Evolutionary conservation across 2,888 invertebrate genomes (phyloP).

Genomic region (Luperina nickerlii): DNA sequence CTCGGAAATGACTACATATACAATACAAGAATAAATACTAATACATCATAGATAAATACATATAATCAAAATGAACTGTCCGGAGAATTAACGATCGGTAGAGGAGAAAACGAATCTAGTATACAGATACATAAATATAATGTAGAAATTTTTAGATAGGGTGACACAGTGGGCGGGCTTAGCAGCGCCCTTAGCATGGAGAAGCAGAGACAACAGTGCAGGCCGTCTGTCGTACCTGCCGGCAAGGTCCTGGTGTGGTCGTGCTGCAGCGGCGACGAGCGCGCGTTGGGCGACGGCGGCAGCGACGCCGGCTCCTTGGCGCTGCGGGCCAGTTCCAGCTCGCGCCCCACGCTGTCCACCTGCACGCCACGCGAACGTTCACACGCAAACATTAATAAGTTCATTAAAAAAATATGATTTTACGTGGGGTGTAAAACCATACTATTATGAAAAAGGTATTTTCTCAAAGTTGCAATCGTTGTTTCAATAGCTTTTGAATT

Average conservation of each 20-base stretch:
- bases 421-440: neutral
- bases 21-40: too few relatives aligned
- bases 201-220: neutral
- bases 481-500: neutral
- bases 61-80: too few relatives aligned
- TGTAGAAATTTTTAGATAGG: neutral
- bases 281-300: slow-evolving; percentile 91
- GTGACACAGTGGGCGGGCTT: too few relatives aligned
- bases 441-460: neutral
- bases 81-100: too few relatives aligned
- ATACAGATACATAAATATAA: neutral
- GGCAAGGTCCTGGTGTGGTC: slow-evolving; percentile 78
- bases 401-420: neutral
- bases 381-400: too few relatives aligned
- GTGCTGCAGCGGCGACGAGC: slow-evolving; percentile 77
- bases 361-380: neutral
- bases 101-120: too few relatives aligned
- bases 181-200: neutral
- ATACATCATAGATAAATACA: too few relatives aligned
- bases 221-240: slow-evolving; percentile 18
- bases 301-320: slow-evolving; percentile 85
- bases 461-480: neutral
- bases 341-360: slow-evolving; percentile 79
- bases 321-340: slow-evolving; percentile 61
- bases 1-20: too few relatives aligned